Conservation (phyloP, 2,888 invertebrate species). For the Thalpophila matura region DNA sequence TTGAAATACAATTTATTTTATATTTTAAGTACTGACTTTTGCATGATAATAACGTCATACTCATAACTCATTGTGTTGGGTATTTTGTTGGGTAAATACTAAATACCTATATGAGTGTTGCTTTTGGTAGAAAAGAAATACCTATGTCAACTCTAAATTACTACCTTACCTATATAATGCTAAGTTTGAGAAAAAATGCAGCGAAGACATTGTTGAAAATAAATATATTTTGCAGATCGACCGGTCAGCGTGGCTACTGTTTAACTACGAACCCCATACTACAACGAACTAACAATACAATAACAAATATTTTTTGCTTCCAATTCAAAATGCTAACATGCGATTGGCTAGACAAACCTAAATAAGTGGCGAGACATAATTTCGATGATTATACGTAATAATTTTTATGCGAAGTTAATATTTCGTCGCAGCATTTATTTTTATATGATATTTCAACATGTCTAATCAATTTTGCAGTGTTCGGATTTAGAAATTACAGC, state of each 20-base stretch:
- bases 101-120: background rate
- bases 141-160: no score
- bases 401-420: background rate
- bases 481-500: conserved; percentile 26
- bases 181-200: no score
- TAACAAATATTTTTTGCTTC: conserved; percentile 8
- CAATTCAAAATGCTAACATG: background rate
- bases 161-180: no score
- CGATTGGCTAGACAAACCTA: conserved; percentile 29
- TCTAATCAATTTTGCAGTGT: conserved; percentile 14
- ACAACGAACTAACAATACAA: conserved; percentile 9
- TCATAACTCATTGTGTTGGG: no score
- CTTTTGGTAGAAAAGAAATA: no score
- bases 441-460: conserved; percentile 4
- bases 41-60: background rate
- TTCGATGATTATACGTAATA: conserved; percentile 32
- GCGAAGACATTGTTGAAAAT: no score
- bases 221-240: no score
- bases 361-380: conserved; percentile 44
- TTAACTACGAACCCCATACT: conserved; percentile 11
- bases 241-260: no score
- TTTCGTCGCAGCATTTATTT: conserved; percentile 7
- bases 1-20: background rate
- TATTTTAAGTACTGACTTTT: background rate
- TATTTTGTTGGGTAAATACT: conserved; percentile 3